A percentile compares a stretch with the other conserved stretches of the same genome.
Conservation (phyloP, 2,888 invertebrate genomes). For the Meloe dianella region DNA sequence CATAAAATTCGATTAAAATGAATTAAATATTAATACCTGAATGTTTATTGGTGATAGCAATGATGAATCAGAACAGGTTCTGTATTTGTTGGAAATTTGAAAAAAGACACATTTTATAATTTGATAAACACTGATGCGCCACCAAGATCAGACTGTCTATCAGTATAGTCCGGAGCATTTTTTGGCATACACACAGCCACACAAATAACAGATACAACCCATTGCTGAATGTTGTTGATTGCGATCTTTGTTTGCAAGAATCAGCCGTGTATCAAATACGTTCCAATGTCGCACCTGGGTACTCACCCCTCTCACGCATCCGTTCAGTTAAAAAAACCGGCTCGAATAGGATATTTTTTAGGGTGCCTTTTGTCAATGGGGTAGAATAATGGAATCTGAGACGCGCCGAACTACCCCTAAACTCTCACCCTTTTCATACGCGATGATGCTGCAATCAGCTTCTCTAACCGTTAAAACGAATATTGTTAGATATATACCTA, state of each 20-base stretch:
- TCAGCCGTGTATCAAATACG: constrained; percentile 55
- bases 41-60: constrained; percentile 13
- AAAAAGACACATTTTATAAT: background rate
- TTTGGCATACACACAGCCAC: constrained; percentile 1
- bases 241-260: constrained; percentile 58
- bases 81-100: background rate
- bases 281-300: constrained; percentile 55
- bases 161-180: background rate
- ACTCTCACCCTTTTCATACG: constrained; percentile 58
- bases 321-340: constrained; percentile 53
- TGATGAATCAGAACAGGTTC: constrained; percentile 27
- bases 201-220: constrained; percentile 25
- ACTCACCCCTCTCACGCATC: constrained; percentile 57
- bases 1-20: background rate
- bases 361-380: constrained; percentile 58
- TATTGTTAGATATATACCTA: constrained; percentile 12
- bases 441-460: constrained; percentile 56
- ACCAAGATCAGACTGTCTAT: background rate
- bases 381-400: constrained; percentile 60
- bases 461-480: constrained; percentile 36
- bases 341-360: constrained; percentile 56
- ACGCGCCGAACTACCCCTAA: constrained; percentile 57
- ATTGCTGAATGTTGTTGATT: constrained; percentile 52
- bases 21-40: constrained; percentile 14
- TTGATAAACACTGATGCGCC: constrained; percentile 19